Percentiles rank a stretch among this genome's conserved stretches.
These are phyloP conservation scores for Euborellia annulipes DNA, from an alignment of 1,140 invertebrate genomes.

Conservation along the genomic window DNA sequence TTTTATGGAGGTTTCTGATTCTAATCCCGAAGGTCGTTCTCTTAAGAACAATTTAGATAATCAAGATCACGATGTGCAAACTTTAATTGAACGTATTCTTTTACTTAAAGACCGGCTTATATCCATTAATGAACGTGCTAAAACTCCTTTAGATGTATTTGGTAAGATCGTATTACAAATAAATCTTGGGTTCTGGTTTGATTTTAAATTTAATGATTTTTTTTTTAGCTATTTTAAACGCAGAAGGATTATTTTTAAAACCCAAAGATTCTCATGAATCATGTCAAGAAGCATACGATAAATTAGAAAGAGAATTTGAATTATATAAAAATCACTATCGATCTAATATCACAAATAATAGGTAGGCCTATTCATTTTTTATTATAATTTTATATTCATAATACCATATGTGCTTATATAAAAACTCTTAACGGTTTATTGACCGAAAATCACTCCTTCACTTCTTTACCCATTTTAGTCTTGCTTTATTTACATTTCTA, in stretches of 20 bases:
- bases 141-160: conserved; percentile 26
- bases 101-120: conserved; percentile 24
- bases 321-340: conserved; percentile 21
- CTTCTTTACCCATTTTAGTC: no score
- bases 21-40: no score
- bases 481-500: no score
- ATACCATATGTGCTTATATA: no score
- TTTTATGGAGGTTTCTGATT: no score
- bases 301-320: conserved; percentile 30
- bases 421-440: no score
- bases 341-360: no score
- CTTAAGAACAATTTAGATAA: conserved; percentile 17
- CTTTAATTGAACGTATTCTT: conserved; percentile 23
- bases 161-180: conserved; percentile 22
- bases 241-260: neutral
- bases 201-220: neutral
- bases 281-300: conserved; percentile 34
- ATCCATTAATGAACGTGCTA: conserved; percentile 23
- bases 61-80: conserved; percentile 22
- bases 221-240: neutral
- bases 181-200: no score
- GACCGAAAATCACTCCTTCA: no score
- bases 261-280: conserved; percentile 16
- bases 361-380: no score
- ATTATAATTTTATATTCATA: no score